phyloP scores from a whole-genome alignment of 2,797 vertebrate genomes.

The Amazonetta brasiliensis region DNA sequence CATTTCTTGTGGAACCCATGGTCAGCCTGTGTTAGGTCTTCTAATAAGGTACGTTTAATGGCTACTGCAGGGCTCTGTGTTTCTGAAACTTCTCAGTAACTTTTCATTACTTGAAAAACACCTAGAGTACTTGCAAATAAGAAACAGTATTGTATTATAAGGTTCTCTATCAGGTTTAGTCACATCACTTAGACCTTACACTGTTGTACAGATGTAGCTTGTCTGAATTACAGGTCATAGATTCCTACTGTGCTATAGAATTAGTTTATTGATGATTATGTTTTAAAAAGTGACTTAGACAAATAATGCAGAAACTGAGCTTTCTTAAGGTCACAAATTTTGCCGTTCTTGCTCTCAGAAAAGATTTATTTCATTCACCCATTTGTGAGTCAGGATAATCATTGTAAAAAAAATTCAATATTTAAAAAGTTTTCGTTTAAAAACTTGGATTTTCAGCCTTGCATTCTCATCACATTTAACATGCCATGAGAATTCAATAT shows the following conservation, averaged over 20 bases:
- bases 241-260: neutral
- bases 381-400: neutral
- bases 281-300: neutral
- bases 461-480: neutral
- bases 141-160: neutral
- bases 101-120: neutral
- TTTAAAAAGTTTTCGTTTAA: neutral
- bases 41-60: neutral
- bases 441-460: neutral
- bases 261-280: neutral
- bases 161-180: neutral
- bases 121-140: neutral
- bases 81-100: neutral
- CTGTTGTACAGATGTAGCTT: neutral
- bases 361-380: neutral
- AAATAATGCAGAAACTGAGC: neutral
- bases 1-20: neutral
- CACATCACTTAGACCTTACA: neutral
- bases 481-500: neutral
- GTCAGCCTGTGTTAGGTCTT: neutral
- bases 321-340: neutral
- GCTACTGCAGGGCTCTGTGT: fast-evolving
- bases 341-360: neutral
- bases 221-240: neutral
- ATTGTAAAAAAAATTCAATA: neutral